Evolutionary conservation across 2,113 vertebrate genomes (phyloP).

Genomic region (Cervus canadensis): DNA sequence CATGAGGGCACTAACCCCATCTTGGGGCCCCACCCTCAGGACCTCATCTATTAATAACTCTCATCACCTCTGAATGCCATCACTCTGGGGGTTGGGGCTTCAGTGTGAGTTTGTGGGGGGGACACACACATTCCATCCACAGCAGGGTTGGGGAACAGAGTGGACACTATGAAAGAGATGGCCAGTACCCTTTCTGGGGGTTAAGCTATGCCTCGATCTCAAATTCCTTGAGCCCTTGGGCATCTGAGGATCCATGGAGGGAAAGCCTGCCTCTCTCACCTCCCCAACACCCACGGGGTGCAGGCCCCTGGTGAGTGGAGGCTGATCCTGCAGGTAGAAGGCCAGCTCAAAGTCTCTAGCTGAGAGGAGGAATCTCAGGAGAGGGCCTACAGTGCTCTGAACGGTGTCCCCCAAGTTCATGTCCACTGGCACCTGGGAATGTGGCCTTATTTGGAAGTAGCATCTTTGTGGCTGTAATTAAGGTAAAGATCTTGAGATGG

Average conservation of each 20-base stretch:
- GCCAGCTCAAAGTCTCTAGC: not conserved
- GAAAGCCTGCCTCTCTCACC: not conserved
- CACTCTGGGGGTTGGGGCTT: not conserved
- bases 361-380: too few relatives aligned
- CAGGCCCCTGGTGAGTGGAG: too few relatives aligned
- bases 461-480: not conserved
- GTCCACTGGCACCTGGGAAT: not conserved
- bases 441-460: not conserved
- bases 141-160: not conserved
- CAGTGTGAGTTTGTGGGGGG: accelerated
- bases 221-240: not conserved
- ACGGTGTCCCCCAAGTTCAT: not conserved
- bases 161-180: accelerated
- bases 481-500: not conserved
- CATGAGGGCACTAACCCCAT: too few relatives aligned
- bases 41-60: not conserved
- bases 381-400: not conserved
- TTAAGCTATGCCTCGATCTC: not conserved
- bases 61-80: not conserved
- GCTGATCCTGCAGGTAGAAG: not conserved
- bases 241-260: not conserved
- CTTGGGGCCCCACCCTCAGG: not conserved
- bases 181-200: accelerated
- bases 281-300: not conserved
- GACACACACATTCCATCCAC: not conserved